Base-by-base conservation (phyloP, 2,888 invertebrate species). In the Andrena dorsata region DNA sequence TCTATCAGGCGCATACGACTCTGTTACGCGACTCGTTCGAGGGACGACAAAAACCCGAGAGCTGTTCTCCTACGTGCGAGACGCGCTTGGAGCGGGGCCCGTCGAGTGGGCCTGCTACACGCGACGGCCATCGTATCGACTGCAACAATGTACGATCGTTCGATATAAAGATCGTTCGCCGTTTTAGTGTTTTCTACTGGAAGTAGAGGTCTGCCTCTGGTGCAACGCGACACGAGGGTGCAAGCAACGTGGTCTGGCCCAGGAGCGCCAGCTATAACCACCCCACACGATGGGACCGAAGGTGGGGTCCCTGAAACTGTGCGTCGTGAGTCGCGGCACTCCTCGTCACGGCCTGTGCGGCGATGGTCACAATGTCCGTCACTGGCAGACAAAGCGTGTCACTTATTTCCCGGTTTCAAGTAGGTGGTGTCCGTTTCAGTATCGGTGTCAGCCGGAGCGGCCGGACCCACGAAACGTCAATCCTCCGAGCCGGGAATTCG, bases 1-100 rank as follows among this genome's bases (percentile, higher is more conserved):
- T 82, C 76, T 51, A 61, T 80, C 75, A 28, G 60, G 5, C 41
- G 1, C 41, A 30, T 72, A 71, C n/a, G 13, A 7, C 26, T 32
- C 8, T 56, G 56, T 76, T 47, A 58, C 26, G 71, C 23, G 28
- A 20, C 53, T 51, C 35, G 77, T 60, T 78, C 73, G 26, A 10
- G 56, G 32, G 41, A 64, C 26, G 30, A 47, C 23, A 58, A 73
- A 68, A 73, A 74, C n/a, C 13, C 0, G 35, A 16, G 32, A 65
- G 20, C n/a, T 7, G 32, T 32, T 56, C 56, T 23, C 56, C 56
- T 56, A 56, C 56, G 56, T 56, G 56, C 56, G 23, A 23, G 23
- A 56, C 56, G 56, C 23, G 56, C 10, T 56, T 13, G 56, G 10
- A 13, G 51, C 51, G 8, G 51, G 23, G 10, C 26, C 23, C 23